Evolutionary conservation across 1,140 invertebrate species (phyloP).

Genomic region (Phymorhynchus buccinoides): DNA sequence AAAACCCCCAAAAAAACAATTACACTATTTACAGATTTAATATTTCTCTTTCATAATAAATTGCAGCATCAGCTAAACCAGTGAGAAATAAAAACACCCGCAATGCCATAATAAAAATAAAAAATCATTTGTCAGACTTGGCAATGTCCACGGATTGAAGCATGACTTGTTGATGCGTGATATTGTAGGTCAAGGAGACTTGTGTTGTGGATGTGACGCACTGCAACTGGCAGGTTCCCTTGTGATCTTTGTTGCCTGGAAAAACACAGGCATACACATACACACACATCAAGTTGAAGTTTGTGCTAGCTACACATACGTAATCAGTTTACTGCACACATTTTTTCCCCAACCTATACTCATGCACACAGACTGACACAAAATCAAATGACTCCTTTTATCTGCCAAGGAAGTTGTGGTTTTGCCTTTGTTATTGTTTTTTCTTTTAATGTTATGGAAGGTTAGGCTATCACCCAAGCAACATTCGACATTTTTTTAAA

Average conservation of each 20-base stretch:
- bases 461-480: no score
- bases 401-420: no score
- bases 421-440: no score
- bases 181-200: neutral
- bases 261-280: neutral
- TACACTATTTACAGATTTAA: no score
- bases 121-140: neutral
- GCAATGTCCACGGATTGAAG: neutral
- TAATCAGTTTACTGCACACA: no score
- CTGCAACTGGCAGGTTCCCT: neutral
- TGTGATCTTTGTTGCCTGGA: neutral
- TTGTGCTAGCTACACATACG: no score
- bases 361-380: neutral
- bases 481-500: no score
- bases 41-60: no score
- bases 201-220: neutral
- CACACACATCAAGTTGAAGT: no score
- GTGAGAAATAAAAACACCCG: neutral
- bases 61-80: no score
- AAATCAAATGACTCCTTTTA: neutral
- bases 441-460: no score
- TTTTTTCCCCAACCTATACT: neutral
- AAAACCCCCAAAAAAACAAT: no score
- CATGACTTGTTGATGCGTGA: neutral
- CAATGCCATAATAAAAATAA: neutral